Percentiles rank a stretch among this genome's conserved stretches.
Conservation (phyloP, 2,888 invertebrate species). For the Oeneis ivallda region DNA sequence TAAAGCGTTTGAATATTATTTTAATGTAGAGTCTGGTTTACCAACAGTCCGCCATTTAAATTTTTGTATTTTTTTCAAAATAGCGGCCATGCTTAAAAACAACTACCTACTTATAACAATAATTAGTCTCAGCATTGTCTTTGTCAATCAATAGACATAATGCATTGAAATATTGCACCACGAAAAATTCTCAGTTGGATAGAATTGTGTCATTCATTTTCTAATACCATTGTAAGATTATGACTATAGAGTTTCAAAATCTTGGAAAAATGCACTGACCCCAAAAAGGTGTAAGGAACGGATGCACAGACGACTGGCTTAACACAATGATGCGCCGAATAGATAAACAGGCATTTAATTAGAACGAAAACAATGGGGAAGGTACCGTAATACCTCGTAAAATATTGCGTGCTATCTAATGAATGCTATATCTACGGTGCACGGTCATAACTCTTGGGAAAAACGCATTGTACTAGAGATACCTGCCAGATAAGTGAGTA, state of each 20-base stretch:
- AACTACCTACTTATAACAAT: too few relatives aligned
- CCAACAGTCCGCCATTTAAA: too few relatives aligned
- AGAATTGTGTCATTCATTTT: background rate
- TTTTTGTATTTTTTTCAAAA: too few relatives aligned
- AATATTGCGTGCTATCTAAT: slow-evolving; percentile 29
- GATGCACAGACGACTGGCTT: slow-evolving; percentile 48
- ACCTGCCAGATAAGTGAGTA: background rate
- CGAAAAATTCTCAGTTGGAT: background rate
- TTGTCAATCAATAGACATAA: background rate
- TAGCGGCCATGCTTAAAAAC: too few relatives aligned
- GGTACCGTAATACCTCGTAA: slow-evolving; percentile 37
- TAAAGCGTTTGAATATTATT: too few relatives aligned
- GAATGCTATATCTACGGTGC: slow-evolving; percentile 2
- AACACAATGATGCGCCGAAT: slow-evolving; percentile 47
- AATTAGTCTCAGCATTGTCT: background rate
- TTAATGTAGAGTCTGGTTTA: too few relatives aligned
- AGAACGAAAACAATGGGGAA: slow-evolving; percentile 42
- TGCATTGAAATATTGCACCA: background rate
- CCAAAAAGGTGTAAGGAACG: slow-evolving; percentile 43
- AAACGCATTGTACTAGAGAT: background rate
- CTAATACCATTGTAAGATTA: background rate
- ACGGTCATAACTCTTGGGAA: slow-evolving; percentile 11
- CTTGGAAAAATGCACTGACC: slow-evolving; percentile 38
- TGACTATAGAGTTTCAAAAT: slow-evolving; percentile 28
- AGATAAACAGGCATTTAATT: slow-evolving; percentile 46